Base-by-base conservation (phyloP, 2,113 vertebrate species). In the Collichthys lucidus region DNA sequence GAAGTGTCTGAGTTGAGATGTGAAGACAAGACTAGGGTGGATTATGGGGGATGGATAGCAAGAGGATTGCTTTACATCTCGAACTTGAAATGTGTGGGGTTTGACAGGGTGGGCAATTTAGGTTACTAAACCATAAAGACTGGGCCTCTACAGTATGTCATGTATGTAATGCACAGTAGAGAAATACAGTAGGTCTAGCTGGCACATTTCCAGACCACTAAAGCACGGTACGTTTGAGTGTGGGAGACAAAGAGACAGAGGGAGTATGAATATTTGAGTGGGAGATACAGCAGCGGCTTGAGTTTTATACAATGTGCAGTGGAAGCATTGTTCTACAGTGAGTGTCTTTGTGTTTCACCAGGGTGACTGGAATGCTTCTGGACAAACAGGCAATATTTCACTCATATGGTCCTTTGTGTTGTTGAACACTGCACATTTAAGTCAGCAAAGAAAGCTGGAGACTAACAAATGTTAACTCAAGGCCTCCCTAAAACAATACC, bases 321-420 rank as follows among this genome's bases (percentile, higher is more conserved):
- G 42, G 55, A 75, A 10, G 22, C 79, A 79, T 91, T 81, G 66
- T 81, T 88, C 50, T 67, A 24, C 65, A 67, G 53, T 80, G 71
- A 89, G 69, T 46, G 71, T 55, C 29, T 82, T 52, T 84, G 80
- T 79, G 61, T 75, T 76, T 88, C 85, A 79, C 74, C 77, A 86
- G 80, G 80, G 74, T 84, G 81, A 70, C 76, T 85, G 90, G 82
- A 89, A 85, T 89, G 78, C 82, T 79, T 84, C 80, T 68, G 72
- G 76, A 83, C 82, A 83, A 84, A 91, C 82, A 86, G 63, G 56
- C 89, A 55, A 90, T 86, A 90, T 88, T 91, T 91, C 84, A 89
- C 64, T 78, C 83, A 15, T 74, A 84, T 60, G 80, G 76, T 53
- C 86, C 68, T 91, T 88, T 90, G 82, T 91, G 72, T 72, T 61